Percentiles rank a stretch among this genome's conserved stretches.
Conservation (phyloP, 2,113 vertebrate species). For the Phyllostomus hastatus region DNA sequence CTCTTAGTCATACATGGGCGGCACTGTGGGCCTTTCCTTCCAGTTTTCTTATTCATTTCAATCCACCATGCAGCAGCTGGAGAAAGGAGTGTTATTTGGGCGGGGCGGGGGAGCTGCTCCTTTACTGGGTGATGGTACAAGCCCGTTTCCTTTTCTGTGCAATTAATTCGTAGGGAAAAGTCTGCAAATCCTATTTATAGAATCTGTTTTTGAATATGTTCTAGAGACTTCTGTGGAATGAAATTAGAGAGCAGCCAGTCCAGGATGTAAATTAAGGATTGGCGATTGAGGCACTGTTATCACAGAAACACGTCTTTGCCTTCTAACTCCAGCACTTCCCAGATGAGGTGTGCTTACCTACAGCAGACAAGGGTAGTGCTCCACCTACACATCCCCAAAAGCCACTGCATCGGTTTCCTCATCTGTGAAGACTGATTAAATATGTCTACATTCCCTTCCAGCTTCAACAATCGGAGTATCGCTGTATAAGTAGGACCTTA, state of each 20-base stretch:
- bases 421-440: neutral
- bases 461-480: neutral
- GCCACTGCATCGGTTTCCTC: neutral
- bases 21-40: neutral
- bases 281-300: neutral
- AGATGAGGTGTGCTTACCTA: too few species aligned
- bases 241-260: neutral
- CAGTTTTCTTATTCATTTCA: neutral
- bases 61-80: neutral
- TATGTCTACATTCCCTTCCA: neutral
- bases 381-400: neutral
- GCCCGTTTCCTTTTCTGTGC: neutral
- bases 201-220: neutral
- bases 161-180: neutral
- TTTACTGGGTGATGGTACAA: neutral
- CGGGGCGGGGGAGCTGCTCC: neutral
- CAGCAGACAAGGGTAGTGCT: neutral
- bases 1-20: neutral
- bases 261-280: neutral
- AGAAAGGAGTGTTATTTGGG: neutral
- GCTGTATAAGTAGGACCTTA: neutral
- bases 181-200: neutral
- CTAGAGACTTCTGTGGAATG: neutral
- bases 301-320: neutral
- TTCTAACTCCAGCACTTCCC: neutral